A percentile compares a stretch with the other conserved stretches of the same genome.
Conservation (phyloP, 1,140 invertebrate species). For the Mactra quadrangularis region DNA sequence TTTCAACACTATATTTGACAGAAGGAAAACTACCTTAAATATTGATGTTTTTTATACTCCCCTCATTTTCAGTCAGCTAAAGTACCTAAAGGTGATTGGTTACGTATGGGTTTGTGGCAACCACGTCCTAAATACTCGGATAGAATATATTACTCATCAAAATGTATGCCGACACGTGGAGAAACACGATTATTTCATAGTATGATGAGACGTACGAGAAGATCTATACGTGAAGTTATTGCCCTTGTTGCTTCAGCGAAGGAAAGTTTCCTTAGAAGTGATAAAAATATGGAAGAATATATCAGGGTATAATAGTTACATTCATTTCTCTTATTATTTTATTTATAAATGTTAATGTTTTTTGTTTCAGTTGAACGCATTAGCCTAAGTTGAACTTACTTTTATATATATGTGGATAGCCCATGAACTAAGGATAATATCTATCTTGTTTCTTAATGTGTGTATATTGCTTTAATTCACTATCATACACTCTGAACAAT, state of each 20-base stretch:
- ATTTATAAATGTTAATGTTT: too few species aligned
- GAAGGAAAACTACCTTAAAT: too few species aligned
- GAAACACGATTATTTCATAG: constrained; percentile 79
- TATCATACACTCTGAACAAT: too few species aligned
- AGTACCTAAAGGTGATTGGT: constrained; percentile 80
- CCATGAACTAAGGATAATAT: too few species aligned
- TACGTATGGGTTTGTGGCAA: constrained; percentile 76
- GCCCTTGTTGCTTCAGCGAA: constrained; percentile 76
- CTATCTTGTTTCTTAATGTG: too few species aligned
- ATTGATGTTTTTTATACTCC: too few species aligned
- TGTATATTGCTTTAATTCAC: too few species aligned
- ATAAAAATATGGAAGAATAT: constrained; percentile 80
- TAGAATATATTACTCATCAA: constrained; percentile 79
- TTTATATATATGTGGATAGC: too few species aligned
- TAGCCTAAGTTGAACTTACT: too few species aligned
- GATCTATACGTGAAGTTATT: constrained; percentile 75
- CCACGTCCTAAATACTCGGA: constrained; percentile 80
- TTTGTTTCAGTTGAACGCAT: too few species aligned
- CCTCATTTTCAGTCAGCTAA: constrained; percentile 67
- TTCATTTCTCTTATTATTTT: too few species aligned
- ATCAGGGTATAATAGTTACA: constrained; percentile 78
- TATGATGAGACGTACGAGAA: constrained; percentile 73
- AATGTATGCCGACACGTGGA: constrained; percentile 78
- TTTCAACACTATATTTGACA: too few species aligned
- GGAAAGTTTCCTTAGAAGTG: constrained; percentile 76